Evolutionary conservation across 2,888 invertebrate species (phyloP), one percentile per base, ranked within the genome.

Genomic region (Zele albiditarsus): DNA sequence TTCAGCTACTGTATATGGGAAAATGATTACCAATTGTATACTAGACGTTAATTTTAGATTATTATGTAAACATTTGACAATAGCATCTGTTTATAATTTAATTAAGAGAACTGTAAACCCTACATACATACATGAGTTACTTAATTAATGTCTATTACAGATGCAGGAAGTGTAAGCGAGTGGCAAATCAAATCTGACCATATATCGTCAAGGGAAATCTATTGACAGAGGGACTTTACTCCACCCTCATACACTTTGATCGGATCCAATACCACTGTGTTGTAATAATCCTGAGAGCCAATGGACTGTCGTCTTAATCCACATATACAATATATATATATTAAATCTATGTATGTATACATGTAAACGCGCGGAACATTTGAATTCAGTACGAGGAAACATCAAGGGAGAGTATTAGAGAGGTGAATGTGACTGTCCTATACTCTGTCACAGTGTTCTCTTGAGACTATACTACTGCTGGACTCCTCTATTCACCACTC

Each of bases 311-410:
- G 82, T 87, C 84, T 85, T 84, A 86, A 85, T 84, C 82, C 85
- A 85, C 85, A 81, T 75, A 86, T 84, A 66, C 20, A 53, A 46
- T n/a, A 53, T 20, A 53, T 20, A n/a, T 10, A 42, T 42, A 46
- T 38, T 46, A n/a, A n/a, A n/a, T 46, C 16, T 46, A 46, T 46
- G n/a, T n/a, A n/a, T 46, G 46, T 16, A n/a, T 46, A n/a, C 20
- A 20, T 53, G 70, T 49, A 84, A 84, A 78, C 74, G 77, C 70
- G 73, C 65, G 66, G 80, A 76, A 80, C 79, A 85, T 86, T 86
- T 82, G 84, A 85, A 87, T 87, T 87, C 87, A 83, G 82, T 58
- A 68, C 73, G 80, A 74, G 78, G 72, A 75, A 63, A 73, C 78
- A 74, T 53, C 72, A 63, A 33, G 71, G 33, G 25, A 46, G 8